Conservation (phyloP, 2,113 vertebrate genomes). For the Regulus satrapa region DNA sequence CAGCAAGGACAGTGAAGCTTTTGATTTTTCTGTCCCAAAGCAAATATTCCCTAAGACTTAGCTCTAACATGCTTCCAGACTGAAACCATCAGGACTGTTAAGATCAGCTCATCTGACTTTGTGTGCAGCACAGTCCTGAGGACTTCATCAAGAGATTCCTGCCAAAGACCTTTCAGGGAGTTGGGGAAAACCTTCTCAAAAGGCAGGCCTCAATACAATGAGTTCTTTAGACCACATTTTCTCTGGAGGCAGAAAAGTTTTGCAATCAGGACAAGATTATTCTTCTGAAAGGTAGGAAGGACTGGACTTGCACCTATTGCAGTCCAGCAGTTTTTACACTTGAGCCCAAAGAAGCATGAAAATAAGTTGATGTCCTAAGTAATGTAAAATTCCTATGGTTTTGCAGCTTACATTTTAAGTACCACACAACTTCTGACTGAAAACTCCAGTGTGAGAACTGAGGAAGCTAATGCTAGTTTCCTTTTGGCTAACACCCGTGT, state of each 20-base stretch:
- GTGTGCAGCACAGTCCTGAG: background rate
- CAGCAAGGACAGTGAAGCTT: background rate
- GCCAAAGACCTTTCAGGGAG: background rate
- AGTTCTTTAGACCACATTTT: background rate
- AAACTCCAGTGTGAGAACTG: background rate
- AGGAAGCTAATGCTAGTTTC: background rate
- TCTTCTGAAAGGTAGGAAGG: background rate
- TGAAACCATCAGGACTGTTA: background rate
- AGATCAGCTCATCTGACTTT: background rate
- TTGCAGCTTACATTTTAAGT: background rate
- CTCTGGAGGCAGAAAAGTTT: background rate
- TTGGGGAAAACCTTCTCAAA: background rate
- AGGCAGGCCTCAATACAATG: fast-evolving
- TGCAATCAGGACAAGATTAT: background rate
- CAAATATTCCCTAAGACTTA: background rate
- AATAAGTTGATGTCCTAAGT: background rate
- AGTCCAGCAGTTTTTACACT: background rate
- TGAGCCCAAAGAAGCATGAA: background rate
- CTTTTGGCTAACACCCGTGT: background rate
- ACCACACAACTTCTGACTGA: background rate
- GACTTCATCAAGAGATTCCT: background rate
- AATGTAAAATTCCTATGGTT: background rate
- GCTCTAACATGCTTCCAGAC: background rate
- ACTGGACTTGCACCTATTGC: background rate
- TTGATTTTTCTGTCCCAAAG: background rate